Percentiles rank a stretch among this genome's conserved stretches.
These are phyloP conservation scores for Neosalanx taihuensis DNA, from an alignment of 2,797 vertebrate species.

Conservation along the genomic window DNA sequence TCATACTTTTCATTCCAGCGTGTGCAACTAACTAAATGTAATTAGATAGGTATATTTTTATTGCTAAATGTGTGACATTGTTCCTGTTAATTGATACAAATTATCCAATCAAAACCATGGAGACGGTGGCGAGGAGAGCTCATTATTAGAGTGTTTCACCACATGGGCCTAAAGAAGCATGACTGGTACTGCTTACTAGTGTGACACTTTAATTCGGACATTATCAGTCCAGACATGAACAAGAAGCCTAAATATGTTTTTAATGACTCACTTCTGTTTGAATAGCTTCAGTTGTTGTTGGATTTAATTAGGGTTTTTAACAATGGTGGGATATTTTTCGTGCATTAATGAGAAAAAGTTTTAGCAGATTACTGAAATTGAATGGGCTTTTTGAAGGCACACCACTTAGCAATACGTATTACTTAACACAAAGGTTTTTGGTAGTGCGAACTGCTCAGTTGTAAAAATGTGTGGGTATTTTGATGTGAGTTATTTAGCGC, in stretches of 20 bases:
- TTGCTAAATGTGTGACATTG: conserved; percentile 34
- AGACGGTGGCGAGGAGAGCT: conserved; percentile 26
- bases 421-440: background rate
- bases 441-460: no score
- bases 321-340: conserved; percentile 30
- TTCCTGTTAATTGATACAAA: conserved; percentile 46
- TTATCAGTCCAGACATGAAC: conserved; percentile 37
- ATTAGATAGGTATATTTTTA: background rate
- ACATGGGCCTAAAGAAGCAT: conserved; percentile 44
- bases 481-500: no score
- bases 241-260: conserved; percentile 41
- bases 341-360: conserved; percentile 23
- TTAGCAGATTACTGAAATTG: conserved; percentile 1
- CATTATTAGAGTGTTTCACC: conserved; percentile 34
- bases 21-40: conserved; percentile 28
- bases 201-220: conserved; percentile 22
- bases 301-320: conserved; percentile 43
- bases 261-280: conserved; percentile 43
- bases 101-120: conserved; percentile 49
- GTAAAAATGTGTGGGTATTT: no score
- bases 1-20: conserved; percentile 12
- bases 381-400: background rate
- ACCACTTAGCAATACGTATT: background rate
- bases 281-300: conserved; percentile 35
- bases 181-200: conserved; percentile 34